Evolutionary conservation across 2,888 invertebrate species (phyloP), one percentile per base, ranked within the genome.

Genomic region (Litoditis marina): DNA sequence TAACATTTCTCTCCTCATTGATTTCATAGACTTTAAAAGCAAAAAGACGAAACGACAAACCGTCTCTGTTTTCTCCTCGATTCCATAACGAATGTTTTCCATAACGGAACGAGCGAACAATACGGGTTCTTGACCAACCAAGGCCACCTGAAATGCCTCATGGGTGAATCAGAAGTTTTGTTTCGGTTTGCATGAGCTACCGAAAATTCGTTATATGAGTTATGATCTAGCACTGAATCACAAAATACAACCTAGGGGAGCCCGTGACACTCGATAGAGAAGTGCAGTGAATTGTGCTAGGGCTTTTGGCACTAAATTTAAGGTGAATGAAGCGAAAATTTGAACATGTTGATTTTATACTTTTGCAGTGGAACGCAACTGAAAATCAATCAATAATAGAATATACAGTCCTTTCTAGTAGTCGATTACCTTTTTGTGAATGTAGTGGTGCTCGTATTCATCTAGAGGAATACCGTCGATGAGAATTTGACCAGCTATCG

Each of bases 121-220:
- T 0, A 85, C 83, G 19, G 85, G 85, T 55, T 85, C 85, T 69
- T 85, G 85, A 1, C 84, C 84, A 22, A 85, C 85, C 60, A 85
- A 63, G 3, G 85, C 78, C 19, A 83, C 74, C 81, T 82, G 51
- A 55, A 71, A 46, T n/a, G n/a, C n/a, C n/a, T n/a, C 22, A 55
- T 13, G 19, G 34, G 5, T 39, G 8, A 27, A 54, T 13, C 19
- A 5, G n/a, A 19, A 7, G 13, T 39, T 34, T 5, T 27, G 16
- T 22, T 19, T 16, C n/a, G 16, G 49, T n/a, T n/a, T n/a, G 11
- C 19, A n/a, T 47, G n/a, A n/a, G n/a, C n/a, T n/a, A n/a, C n/a
- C n/a, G n/a, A n/a, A n/a, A n/a, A n/a, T n/a, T n/a, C n/a, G n/a
- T n/a, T n/a, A n/a, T n/a, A n/a, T n/a, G n/a, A n/a, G n/a, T n/a